Evolutionary conservation across 2,888 invertebrate genomes (phyloP).

Genomic region (Conops quadrifasciatus): DNA sequence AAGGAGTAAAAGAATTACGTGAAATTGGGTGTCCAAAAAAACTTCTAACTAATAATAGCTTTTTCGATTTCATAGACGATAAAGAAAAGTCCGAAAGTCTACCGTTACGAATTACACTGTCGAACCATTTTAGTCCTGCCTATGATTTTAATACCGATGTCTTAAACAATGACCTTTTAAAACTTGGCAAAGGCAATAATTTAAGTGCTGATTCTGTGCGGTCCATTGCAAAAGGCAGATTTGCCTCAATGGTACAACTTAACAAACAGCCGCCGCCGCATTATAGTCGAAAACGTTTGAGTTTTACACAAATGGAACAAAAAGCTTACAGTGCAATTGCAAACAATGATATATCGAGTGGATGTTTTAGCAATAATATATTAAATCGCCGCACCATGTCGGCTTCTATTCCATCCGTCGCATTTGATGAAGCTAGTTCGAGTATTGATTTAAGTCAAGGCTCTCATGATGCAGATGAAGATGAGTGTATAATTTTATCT

Average conservation of each 20-base stretch:
- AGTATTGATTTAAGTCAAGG: slow-evolving; percentile 55
- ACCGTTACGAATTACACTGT: slow-evolving; percentile 28
- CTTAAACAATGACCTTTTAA: background rate
- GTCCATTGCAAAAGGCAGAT: too few relatives aligned
- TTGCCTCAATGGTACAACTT: too few relatives aligned
- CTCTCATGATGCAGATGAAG: slow-evolving; percentile 51
- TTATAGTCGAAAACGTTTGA: background rate
- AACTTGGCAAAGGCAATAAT: background rate
- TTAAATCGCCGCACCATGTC: slow-evolving; percentile 8
- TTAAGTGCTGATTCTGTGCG: too few relatives aligned
- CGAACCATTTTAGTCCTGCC: background rate
- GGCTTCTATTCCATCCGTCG: background rate
- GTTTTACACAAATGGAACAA: slow-evolving; percentile 3
- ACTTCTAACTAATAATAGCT: too few relatives aligned
- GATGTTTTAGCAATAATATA: background rate
- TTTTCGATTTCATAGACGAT: background rate
- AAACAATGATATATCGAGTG: background rate
- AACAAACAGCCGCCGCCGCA: too few relatives aligned
- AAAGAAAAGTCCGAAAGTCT: slow-evolving; percentile 36
- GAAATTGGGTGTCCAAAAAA: too few relatives aligned
- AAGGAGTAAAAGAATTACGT: too few relatives aligned
- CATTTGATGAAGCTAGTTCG: background rate
- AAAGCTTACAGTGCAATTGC: background rate
- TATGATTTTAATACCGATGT: background rate
- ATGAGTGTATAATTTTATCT: slow-evolving; percentile 60